These are phyloP conservation scores for Micronycteris hirsuta DNA, from an alignment of 2,113 vertebrate species.

Conservation along the genomic window DNA sequence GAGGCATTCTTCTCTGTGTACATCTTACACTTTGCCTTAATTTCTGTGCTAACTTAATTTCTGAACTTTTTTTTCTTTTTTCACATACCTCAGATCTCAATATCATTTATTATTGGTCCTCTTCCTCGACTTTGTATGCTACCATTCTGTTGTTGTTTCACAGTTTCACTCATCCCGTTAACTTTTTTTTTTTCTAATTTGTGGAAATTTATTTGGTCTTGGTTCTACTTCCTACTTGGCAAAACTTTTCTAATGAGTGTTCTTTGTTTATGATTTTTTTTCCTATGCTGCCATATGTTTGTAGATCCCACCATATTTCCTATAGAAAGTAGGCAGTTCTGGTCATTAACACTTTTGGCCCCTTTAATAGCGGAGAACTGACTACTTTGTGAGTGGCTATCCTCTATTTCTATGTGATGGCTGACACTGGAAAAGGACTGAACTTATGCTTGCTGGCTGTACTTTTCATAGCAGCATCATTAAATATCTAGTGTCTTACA, in stretches of 20 bases:
- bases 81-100: not conserved
- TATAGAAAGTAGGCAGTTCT: not conserved
- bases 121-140: not conserved
- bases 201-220: not conserved
- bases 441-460: not conserved
- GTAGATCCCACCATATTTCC: not conserved
- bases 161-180: not conserved
- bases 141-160: not conserved
- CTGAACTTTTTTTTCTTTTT: not conserved
- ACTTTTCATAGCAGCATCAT: not conserved
- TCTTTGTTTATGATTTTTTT: not conserved
- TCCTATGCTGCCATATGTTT: not conserved
- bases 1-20: not conserved
- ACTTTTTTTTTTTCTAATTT: not conserved
- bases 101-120: not conserved
- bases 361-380: not conserved
- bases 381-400: not conserved
- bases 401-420: not conserved
- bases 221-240: not conserved
- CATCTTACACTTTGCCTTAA: not conserved
- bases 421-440: not conserved
- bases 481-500: not conserved
- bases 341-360: not conserved
- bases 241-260: not conserved
- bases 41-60: not conserved